These are phyloP conservation scores for Raja brachyura DNA, from an alignment of 2,113 vertebrate species.

Conservation along the genomic window DNA sequence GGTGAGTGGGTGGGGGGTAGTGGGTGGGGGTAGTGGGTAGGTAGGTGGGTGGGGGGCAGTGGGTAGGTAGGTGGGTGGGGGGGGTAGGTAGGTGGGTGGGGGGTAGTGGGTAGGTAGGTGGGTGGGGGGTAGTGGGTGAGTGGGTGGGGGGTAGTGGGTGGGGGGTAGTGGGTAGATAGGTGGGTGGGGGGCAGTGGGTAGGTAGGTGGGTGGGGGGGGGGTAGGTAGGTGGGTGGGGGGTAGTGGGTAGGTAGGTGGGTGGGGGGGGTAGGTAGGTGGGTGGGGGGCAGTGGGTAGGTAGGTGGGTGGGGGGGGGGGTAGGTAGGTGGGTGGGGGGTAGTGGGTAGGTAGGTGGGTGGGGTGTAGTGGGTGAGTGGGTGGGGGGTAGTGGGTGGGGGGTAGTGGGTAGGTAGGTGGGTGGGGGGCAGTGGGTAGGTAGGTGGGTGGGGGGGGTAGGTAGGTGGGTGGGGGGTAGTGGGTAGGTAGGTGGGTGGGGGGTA, in stretches of 20 bases:
- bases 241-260: too few species aligned
- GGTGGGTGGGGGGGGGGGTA: too few species aligned
- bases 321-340: too few species aligned
- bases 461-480: not conserved
- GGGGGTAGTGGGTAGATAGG: not conserved
- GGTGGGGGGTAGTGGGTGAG: not conserved
- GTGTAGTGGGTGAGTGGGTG: not conserved
- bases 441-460: not conserved
- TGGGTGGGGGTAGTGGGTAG: not conserved
- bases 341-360: not conserved
- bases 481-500: too few species aligned
- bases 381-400: not conserved
- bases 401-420: not conserved
- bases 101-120: not conserved
- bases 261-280: too few species aligned
- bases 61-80: not conserved
- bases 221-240: too few species aligned
- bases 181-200: too few species aligned
- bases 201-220: not conserved
- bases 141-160: not conserved
- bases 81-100: not conserved
- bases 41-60: not conserved
- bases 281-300: too few species aligned
- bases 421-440: not conserved
- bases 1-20: not conserved